A percentile compares a stretch with the other conserved stretches of the same genome.
Conservation (phyloP, 2,888 invertebrate species). For the Zygaena filipendulae region DNA sequence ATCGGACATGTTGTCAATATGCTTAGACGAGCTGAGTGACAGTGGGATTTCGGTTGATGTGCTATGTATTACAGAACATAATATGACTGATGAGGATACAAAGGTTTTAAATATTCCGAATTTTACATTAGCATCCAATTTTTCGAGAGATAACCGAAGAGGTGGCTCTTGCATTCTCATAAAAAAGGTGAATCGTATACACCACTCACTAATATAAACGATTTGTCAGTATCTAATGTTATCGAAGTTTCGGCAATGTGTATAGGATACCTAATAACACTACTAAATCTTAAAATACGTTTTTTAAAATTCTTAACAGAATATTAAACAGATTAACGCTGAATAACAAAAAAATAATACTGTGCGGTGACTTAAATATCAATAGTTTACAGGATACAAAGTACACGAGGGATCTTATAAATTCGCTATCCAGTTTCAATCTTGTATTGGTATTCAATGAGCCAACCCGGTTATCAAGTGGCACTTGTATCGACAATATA, state of each 20-base stretch:
- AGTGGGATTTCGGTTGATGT: too few species aligned
- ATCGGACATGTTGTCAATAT: background rate
- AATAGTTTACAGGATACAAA: too few species aligned
- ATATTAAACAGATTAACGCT: background rate
- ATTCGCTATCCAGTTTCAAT: background rate
- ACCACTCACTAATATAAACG: background rate
- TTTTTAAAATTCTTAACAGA: background rate
- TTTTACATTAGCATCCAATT: background rate
- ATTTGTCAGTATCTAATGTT: background rate
- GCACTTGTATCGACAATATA: constrained; percentile 4
- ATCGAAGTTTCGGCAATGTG: background rate
- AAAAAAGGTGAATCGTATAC: background rate
- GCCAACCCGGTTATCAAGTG: constrained; percentile 1
- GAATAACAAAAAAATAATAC: background rate
- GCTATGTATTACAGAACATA: background rate
- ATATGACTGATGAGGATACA: background rate
- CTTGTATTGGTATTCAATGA: background rate
- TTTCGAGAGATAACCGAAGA: background rate
- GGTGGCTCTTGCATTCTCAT: background rate
- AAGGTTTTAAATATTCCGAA: background rate
- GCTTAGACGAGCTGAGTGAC: background rate
- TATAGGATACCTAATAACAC: background rate
- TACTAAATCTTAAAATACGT: background rate
- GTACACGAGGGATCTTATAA: background rate
- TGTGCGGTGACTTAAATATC: background rate